These are phyloP conservation scores for Sturmia bella DNA, from an alignment of 2,888 invertebrate species.

Conservation along the genomic window DNA sequence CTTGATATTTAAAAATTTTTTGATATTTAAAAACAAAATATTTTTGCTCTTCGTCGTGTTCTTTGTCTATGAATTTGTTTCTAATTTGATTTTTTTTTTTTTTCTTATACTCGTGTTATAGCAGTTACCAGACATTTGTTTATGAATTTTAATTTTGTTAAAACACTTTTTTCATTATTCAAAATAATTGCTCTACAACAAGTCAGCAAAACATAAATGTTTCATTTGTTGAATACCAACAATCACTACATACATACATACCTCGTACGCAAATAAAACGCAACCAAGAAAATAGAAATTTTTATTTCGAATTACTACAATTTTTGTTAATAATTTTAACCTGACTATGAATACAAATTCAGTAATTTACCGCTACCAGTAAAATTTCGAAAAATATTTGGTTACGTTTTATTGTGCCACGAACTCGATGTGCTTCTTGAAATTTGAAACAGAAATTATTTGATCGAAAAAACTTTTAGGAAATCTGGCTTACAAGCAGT, in stretches of 20 bases:
- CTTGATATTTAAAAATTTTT: conserved; percentile 52
- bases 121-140: conserved; percentile 19
- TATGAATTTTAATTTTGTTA: conserved; percentile 25
- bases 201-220: conserved; percentile 14
- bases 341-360: too few species aligned
- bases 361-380: too few species aligned
- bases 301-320: too few species aligned
- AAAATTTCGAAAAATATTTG: too few species aligned
- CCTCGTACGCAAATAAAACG: too few species aligned
- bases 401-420: too few species aligned
- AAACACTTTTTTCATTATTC: conserved; percentile 18
- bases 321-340: too few species aligned
- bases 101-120: conserved; percentile 30
- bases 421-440: too few species aligned
- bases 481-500: too few species aligned
- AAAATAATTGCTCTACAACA: conserved; percentile 5
- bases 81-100: conserved; percentile 42
- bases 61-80: conserved; percentile 80
- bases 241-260: neutral
- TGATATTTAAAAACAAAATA: conserved; percentile 73
- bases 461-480: too few species aligned
- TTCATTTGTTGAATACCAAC: neutral
- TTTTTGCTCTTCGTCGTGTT: conserved; percentile 81
- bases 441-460: too few species aligned
- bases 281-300: too few species aligned